Base-by-base conservation (phyloP, 2,797 vertebrate genomes). In the Liasis olivaceus region DNA sequence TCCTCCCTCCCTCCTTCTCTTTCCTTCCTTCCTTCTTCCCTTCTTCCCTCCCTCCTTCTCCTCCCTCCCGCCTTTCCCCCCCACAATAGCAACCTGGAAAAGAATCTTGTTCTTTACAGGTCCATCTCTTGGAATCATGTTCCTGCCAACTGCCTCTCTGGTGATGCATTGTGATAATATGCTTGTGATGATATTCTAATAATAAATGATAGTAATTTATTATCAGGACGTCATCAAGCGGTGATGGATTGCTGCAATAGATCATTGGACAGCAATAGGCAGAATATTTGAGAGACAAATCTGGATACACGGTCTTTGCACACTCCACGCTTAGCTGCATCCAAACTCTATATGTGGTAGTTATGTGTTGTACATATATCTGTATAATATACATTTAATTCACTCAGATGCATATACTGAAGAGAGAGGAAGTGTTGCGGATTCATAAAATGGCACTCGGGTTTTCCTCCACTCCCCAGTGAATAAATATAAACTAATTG, bases 111-210 rank as follows among this genome's bases (percentile, higher is more conserved):
- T 92, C 89, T 36, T 31, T 88, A 17, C 66, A 47, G 22, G 91
- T 64, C 87, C 94, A 17, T 86, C 89, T 93, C 81, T 93, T 92
- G 88, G 91, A 94, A 94, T 92, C 94, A 24, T 51, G 51, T 88
- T 94, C 95, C 95, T 94, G 90, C 95, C 95, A 93, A 92, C 95
- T 96, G 95, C 95, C 94, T 95, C 94, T 92, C 91, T 64, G 92
- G 92, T 96, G 96, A 96, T 96, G 94, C 96, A 96, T 95, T 94
- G 95, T 93, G 93, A 97, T 97, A 96, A 97, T 96, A 97, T 95
- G 94, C 92, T 94, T 94, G 95, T 90, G 95, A 95, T 95, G 94
- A 94, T 97, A 96, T 95, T 96, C 89, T 90, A 93, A 93, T 95
- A 96, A 96, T 96, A 96, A 96, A 96, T 94, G 95, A 96, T 95